Percentiles rank a stretch among this genome's conserved stretches.
These are phyloP conservation scores for Balaeniceps rex DNA, from an alignment of 2,113 vertebrate genomes.

Conservation along the genomic window DNA sequence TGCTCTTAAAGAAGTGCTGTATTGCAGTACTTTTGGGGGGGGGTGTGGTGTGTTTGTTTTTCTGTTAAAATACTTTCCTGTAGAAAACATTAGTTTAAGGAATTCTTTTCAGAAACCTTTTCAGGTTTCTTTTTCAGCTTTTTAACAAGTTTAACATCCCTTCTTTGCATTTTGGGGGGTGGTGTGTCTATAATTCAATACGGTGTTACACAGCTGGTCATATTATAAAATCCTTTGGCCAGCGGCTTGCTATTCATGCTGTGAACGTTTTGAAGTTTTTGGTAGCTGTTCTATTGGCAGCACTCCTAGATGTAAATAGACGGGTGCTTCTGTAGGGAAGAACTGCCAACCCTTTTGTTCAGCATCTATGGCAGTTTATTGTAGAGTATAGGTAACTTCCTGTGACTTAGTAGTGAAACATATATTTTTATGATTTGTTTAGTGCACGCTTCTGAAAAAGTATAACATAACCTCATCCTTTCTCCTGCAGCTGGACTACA, in stretches of 20 bases:
- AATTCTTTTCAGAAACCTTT: too few relatives aligned
- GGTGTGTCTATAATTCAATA: neutral
- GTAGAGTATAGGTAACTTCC: constrained; percentile 2
- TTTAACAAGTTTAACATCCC: neutral
- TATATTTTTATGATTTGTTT: neutral
- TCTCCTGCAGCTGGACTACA: neutral
- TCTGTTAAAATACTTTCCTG: neutral
- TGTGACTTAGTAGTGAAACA: neutral
- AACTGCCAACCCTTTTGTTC: constrained; percentile 29
- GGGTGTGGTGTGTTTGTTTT: too few relatives aligned
- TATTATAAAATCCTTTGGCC: constrained; percentile 49
- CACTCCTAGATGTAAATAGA: constrained; percentile 35
- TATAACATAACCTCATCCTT: neutral
- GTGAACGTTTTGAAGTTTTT: constrained; percentile 54
- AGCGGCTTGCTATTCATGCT: constrained; percentile 12
- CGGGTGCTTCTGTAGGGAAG: neutral
- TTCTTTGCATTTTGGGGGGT: neutral
- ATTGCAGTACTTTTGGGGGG: neutral
- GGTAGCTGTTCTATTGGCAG: constrained; percentile 48
- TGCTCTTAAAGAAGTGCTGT: neutral
- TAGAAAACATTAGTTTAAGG: neutral
- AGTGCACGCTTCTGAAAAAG: accelerated
- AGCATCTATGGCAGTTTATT: neutral
- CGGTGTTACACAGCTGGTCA: constrained; percentile 13
- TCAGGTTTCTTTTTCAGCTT: neutral